A percentile compares a stretch with the other conserved stretches of the same genome.
Evolutionary conservation across 2,797 vertebrate genomes (phyloP).

Genomic region (Pseudomugil tenellus): DNA sequence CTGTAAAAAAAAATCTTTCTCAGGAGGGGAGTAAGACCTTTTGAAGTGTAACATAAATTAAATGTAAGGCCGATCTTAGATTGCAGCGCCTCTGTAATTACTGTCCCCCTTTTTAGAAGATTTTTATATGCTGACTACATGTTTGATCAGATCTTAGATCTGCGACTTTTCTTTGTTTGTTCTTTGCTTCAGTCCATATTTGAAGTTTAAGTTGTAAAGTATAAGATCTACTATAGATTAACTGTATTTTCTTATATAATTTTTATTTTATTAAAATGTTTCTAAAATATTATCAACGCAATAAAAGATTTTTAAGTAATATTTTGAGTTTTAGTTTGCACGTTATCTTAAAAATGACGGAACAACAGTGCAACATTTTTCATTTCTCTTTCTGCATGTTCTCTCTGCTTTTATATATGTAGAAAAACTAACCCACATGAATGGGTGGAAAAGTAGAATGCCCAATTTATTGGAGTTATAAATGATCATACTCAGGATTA

Average conservation of each 20-base stretch:
- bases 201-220: not conserved
- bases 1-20: not conserved
- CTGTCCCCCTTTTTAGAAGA: not conserved
- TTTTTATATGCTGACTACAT: not conserved
- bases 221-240: not conserved
- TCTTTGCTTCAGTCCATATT: not conserved
- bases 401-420: too few relatives aligned
- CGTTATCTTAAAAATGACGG: too few relatives aligned
- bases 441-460: not conserved
- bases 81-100: not conserved
- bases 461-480: not conserved
- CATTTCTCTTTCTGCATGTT: too few relatives aligned
- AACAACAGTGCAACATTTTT: too few relatives aligned
- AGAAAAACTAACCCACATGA: not conserved
- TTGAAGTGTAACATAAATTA: not conserved
- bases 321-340: too few relatives aligned
- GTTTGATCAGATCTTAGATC: constrained; percentile 13
- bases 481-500: constrained; percentile 7
- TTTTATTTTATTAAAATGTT: too few relatives aligned
- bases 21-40: not conserved
- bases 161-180: not conserved
- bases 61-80: not conserved
- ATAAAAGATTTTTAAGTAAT: too few relatives aligned
- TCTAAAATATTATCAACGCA: too few relatives aligned
- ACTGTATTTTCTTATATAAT: not conserved